Evolutionary conservation across 2,888 invertebrate species (phyloP).

Genomic region (Cerceris ruficornis): DNA sequence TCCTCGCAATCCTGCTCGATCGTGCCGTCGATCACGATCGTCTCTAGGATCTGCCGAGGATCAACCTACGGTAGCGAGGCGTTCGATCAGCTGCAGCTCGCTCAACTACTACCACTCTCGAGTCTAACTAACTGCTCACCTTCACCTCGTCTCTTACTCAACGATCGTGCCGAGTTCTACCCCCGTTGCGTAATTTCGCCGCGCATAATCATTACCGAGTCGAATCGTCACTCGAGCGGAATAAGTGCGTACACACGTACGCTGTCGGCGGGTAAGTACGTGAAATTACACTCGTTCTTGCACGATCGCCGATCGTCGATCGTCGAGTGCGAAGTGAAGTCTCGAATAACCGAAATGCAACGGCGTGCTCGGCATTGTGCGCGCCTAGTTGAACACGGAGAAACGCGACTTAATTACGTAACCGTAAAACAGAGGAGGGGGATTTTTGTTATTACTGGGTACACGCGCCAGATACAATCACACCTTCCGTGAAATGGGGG

Average conservation of each 20-base stretch:
- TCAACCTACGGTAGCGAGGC: slow-evolving; percentile 44
- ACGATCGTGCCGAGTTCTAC: slow-evolving; percentile 63
- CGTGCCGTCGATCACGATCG: background rate
- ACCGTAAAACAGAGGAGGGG: too few relatives aligned
- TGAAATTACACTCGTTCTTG: slow-evolving; percentile 9
- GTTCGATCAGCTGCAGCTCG: slow-evolving; percentile 58
- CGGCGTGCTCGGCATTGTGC: too few relatives aligned
- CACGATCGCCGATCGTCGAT: slow-evolving; percentile 1
- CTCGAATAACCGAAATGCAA: background rate
- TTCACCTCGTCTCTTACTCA: slow-evolving; percentile 72
- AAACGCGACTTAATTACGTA: too few relatives aligned
- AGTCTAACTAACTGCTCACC: slow-evolving; percentile 64
- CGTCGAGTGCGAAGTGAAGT: background rate
- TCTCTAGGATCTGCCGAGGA: slow-evolving; percentile 1
- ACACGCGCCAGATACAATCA: too few relatives aligned
- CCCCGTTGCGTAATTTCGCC: slow-evolving; percentile 64
- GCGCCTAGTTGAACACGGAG: too few relatives aligned
- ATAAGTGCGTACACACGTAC: slow-evolving; percentile 61
- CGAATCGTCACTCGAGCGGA: slow-evolving; percentile 71
- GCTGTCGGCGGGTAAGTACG: slow-evolving; percentile 13
- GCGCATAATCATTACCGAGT: slow-evolving; percentile 67
- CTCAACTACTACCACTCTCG: slow-evolving; percentile 45
- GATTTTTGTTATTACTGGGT: too few relatives aligned
- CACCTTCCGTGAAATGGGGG: too few relatives aligned
- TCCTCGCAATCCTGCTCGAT: background rate